Evolutionary conservation across 2,888 invertebrate species (phyloP), one percentile per base, ranked within the genome.

Genomic region (Morpho deidamia): DNA sequence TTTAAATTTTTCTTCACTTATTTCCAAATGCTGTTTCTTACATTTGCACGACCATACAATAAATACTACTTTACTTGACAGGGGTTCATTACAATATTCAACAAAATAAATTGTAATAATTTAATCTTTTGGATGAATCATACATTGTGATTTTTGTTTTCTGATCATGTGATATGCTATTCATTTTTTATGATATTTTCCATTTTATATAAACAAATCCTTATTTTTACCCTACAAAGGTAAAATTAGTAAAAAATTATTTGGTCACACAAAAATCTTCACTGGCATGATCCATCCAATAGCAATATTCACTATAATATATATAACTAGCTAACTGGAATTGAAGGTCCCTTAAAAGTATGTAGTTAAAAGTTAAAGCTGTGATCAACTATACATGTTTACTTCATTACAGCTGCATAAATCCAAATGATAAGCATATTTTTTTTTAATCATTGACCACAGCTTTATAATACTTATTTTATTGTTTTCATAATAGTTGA

Each of bases 301-400:
- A 74, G 81, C 72, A 75, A 78, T 81, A 79, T 79, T 77, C 65
- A 80, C 85, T 88, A 89, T 86, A 86, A 84, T 86, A 85, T 81
- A 83, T 87, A 86, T 83, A 86, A 83, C 85, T 87, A 88, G 79
- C 87, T 88, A 88, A 87, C 76, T 87, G 88, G 88, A 88, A 88
- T 87, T 88, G 78, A 86, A 88, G 88, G 89, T 88, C 88, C 89
- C 89, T 88, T 88, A 88, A 82, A 87, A 88, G 86, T 89, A 89
- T 83, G 81, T 84, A 84, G 78, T 80, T 81, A 79, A 82, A 79
- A 70, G 70, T 70, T 76, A 81, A 78, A 66, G 65, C 84, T 68
- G 83, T 83, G 87, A 79, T 85, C 87, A 88, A 87, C 71, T 81
- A 83, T 64, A 74, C 80, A 75, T 65, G 69, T 54, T 37, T 44